Base-by-base conservation (phyloP, 2,888 invertebrate species). In the Caenorhabditis sulstoni region DNA sequence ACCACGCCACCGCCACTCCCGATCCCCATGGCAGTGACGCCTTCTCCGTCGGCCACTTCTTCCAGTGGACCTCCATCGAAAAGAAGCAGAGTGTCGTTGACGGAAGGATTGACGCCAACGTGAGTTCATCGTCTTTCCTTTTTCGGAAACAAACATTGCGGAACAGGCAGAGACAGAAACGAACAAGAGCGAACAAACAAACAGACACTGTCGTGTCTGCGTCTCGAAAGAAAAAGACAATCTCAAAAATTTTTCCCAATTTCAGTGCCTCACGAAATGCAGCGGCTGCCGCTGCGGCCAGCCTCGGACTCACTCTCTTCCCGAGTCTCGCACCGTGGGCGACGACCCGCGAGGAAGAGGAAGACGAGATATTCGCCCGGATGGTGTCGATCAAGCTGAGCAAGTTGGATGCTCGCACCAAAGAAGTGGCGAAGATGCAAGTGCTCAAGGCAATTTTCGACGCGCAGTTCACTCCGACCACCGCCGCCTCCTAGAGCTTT, bases 361-460 rank as follows among this genome's bases (percentile, higher is more conserved):
- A 83, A 68, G 83, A 83, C 53, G 81, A 83, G 44, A 81, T 81
- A 44, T 83, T 83, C 47, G 83, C 71, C 1, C 44, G 75, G 45
- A 76, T 80, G 80, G 71, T 80, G 29, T 64, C 76, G n/a, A 49
- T 80, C 9, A 80, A 76, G 22, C 29, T 80, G 55, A 67, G 71
- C 39, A 80, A 80, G 53, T 23, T 80, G 53, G 80, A 80, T 9
- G 61, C 71, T 0, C 37, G 76, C 20, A 80, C 75, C 52, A 80
- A 80, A 61, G 80, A 80, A 62, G 20, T 73, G 23, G 80, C 80
- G 12, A 80, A 80, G 29, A 20, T 79, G 55, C 65, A 75, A 68
- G 79, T 79, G 3, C 52, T 79, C 18, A 74, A 75, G 52, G 75
- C 75, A 11, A 74, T 79, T 16, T 79, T 79, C 47, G 79, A 79